Percentiles rank a stretch among this genome's conserved stretches.
Conservation (phyloP, 2,113 vertebrate genomes). For the Heteronetta atricapilla region DNA sequence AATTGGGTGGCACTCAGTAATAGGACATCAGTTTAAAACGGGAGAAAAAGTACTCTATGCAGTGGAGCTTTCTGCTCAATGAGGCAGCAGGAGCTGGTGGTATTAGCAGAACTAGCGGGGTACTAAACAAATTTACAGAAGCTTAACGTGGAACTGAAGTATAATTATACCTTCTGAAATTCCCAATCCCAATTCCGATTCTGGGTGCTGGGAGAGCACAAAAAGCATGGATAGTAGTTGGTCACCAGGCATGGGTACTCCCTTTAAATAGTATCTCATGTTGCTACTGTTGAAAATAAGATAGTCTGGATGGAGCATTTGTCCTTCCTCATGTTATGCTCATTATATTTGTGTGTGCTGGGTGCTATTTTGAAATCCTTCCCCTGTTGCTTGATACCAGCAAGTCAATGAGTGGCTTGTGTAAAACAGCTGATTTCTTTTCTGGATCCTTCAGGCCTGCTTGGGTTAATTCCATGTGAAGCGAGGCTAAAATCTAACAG, state of each 20-base stretch:
- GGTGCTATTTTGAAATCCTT: not conserved
- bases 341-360: not conserved
- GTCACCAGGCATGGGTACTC: not conserved
- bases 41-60: not conserved
- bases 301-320: not conserved
- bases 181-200: not conserved
- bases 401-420: not conserved
- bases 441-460: not conserved
- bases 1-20: not conserved
- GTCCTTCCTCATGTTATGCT: not conserved
- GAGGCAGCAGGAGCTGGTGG: not conserved
- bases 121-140: not conserved
- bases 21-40: not conserved
- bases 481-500: not conserved
- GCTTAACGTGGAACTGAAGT: not conserved
- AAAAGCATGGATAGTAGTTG: not conserved
- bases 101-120: not conserved
- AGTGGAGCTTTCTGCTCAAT: not conserved
- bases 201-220: not conserved
- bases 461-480: not conserved
- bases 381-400: not conserved
- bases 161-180: not conserved
- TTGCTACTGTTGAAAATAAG: not conserved
- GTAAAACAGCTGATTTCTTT: not conserved
- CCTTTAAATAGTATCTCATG: not conserved